A percentile compares a stretch with the other conserved stretches of the same genome.
phyloP scores from a whole-genome alignment of 2,113 vertebrate species.

The Pollimyrus isidori region DNA sequence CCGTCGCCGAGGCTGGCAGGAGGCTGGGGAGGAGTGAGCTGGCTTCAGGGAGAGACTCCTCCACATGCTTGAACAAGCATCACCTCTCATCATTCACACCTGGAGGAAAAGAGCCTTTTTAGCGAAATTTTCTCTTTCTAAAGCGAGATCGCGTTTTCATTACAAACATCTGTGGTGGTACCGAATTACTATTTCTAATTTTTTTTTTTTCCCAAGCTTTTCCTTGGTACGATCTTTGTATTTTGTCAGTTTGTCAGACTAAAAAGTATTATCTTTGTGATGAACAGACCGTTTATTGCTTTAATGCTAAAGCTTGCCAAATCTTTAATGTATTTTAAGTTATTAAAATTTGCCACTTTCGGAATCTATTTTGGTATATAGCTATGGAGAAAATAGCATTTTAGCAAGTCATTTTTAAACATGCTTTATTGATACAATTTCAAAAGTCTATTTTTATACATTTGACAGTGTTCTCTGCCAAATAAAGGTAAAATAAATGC shows the following conservation, averaged over 20 bases:
- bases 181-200: not conserved
- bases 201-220: no score
- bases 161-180: not conserved
- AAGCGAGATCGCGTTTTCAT: not conserved
- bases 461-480: not conserved
- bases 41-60: not conserved
- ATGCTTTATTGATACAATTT: not conserved
- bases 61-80: not conserved
- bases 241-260: not conserved
- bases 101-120: not conserved
- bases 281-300: not conserved
- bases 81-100: not conserved
- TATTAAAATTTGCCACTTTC: not conserved
- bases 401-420: not conserved
- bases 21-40: not conserved
- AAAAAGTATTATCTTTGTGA: not conserved
- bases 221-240: not conserved
- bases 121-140: not conserved
- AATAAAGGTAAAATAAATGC: not conserved
- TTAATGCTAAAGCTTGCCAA: not conserved
- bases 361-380: not conserved
- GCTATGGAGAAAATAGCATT: not conserved
- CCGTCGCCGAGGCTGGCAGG: not conserved
- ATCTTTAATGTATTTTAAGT: slow-evolving; percentile 1
- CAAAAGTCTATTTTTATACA: not conserved